phyloP scores from a whole-genome alignment of 1,140 invertebrate genomes.

The Solenopsis fugax region DNA sequence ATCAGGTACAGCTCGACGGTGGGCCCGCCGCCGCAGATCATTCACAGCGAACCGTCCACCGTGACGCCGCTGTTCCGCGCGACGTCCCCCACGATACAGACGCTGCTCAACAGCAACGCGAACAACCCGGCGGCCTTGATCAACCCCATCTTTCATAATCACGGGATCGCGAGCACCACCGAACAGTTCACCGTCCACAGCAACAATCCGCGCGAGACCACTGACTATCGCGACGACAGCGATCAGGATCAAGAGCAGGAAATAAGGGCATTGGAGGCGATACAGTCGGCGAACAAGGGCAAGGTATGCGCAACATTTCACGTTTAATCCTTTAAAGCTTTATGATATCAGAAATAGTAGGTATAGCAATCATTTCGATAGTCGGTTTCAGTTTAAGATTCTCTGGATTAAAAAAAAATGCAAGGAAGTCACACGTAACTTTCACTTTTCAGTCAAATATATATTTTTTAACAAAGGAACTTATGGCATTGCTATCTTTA shows the following conservation, averaged over 20 bases:
- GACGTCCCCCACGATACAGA: slow-evolving; percentile 83
- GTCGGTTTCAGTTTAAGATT: too few relatives aligned
- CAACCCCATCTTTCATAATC: slow-evolving; percentile 84
- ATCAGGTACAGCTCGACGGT: slow-evolving; percentile 81
- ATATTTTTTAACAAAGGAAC: too few relatives aligned
- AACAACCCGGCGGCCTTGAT: slow-evolving; percentile 79
- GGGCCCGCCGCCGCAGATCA: slow-evolving; percentile 76
- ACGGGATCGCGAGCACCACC: slow-evolving; percentile 82
- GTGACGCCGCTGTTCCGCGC: slow-evolving; percentile 81
- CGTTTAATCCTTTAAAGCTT: neutral
- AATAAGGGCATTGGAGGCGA: slow-evolving; percentile 79
- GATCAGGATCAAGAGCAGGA: slow-evolving; percentile 74
- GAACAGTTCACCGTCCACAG: slow-evolving; percentile 82
- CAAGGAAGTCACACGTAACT: too few relatives aligned
- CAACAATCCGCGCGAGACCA: slow-evolving; percentile 82
- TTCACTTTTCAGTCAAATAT: too few relatives aligned
- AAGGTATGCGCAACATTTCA: slow-evolving; percentile 73
- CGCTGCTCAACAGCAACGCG: slow-evolving; percentile 80
- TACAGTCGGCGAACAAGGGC: slow-evolving; percentile 83
- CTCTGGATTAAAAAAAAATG: too few relatives aligned
- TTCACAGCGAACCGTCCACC: slow-evolving; percentile 82
- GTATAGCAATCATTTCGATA: too few relatives aligned
- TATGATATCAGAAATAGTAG: neutral
- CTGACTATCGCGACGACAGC: slow-evolving; percentile 77
- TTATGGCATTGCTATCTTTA: too few relatives aligned